Conservation (phyloP, 2,888 invertebrate genomes). For the Esperia sulphurella region DNA sequence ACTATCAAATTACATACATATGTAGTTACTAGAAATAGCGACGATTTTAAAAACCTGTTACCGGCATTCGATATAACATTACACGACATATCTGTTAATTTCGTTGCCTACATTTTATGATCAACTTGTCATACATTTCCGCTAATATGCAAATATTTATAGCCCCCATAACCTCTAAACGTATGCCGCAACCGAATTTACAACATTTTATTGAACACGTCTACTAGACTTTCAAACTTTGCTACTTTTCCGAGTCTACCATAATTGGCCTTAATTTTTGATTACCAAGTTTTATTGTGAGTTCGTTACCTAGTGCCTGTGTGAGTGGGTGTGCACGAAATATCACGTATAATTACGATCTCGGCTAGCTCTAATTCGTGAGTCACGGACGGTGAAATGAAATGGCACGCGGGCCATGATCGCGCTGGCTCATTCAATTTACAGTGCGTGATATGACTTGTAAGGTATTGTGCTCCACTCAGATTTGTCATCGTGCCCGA, state of each 20-base stretch:
- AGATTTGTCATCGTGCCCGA: constrained; percentile 42
- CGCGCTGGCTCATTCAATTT: constrained; percentile 59
- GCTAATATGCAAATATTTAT: constrained; percentile 24
- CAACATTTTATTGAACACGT: constrained; percentile 5
- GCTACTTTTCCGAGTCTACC: constrained; percentile 9
- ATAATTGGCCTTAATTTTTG: constrained; percentile 59
- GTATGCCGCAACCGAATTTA: constrained; percentile 10
- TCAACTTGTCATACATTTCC: constrained; percentile 10
- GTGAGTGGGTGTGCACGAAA: constrained; percentile 65
- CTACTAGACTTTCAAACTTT: constrained; percentile 5
- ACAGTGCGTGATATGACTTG: constrained; percentile 64
- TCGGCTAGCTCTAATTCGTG: constrained; percentile 74
- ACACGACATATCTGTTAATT: not conserved
- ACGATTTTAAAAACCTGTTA: too few species aligned
- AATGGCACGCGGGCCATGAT: constrained; percentile 65
- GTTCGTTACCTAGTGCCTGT: constrained; percentile 42
- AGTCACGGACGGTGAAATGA: constrained; percentile 74
- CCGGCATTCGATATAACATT: too few species aligned
- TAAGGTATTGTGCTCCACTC: constrained; percentile 44
- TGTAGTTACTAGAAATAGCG: too few species aligned
- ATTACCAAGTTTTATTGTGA: constrained; percentile 50
- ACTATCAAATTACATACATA: too few species aligned
- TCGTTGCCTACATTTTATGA: constrained; percentile 1
- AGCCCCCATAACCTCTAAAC: constrained; percentile 17
- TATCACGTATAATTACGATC: constrained; percentile 70